Percentiles rank a stretch among this genome's conserved stretches.
phyloP scores from a whole-genome alignment of 2,888 invertebrate species.

The Clunio marinus region DNA sequence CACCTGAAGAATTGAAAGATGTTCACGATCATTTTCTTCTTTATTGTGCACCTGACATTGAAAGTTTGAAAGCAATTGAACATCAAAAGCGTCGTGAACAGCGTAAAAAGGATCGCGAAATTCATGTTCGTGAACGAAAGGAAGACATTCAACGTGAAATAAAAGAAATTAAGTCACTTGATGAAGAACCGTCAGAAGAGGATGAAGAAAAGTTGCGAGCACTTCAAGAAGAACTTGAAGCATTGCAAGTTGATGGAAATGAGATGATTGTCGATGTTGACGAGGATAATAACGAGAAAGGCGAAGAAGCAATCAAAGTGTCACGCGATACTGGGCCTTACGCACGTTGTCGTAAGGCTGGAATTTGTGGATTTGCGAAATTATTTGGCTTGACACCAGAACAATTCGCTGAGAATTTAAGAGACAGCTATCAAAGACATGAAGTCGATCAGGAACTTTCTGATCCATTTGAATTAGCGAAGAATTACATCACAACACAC shows the following conservation, averaged over 20 bases:
- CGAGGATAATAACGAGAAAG: conserved; percentile 56
- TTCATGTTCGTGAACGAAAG: conserved; percentile 42
- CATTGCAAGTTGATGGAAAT: conserved; percentile 49
- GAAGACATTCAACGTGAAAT: conserved; percentile 41
- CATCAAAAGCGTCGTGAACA: conserved; percentile 52
- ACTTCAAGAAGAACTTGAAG: conserved; percentile 38
- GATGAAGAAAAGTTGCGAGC: conserved; percentile 54
- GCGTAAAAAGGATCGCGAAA: conserved; percentile 41
- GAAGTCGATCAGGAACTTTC: conserved; percentile 89
- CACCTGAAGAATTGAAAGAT: conserved; percentile 87
- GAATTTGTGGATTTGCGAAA: conserved; percentile 78
- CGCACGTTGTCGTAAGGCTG: conserved; percentile 78
- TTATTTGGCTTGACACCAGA: conserved; percentile 91
- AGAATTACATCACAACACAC: conserved; percentile 65
- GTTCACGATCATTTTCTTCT: conserved; percentile 89
- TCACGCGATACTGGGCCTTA: conserved; percentile 86
- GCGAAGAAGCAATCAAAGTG: conserved; percentile 69
- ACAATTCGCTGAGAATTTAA: conserved; percentile 92
- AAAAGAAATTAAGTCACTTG: conserved; percentile 48
- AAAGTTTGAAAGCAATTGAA: conserved; percentile 63
- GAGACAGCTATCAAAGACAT: conserved; percentile 91
- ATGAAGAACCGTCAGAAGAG: conserved; percentile 49
- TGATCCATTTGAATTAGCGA: conserved; percentile 78
- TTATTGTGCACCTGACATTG: conserved; percentile 82
- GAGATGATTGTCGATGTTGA: conserved; percentile 51